These are phyloP conservation scores for Eumaeus atala DNA, from an alignment of 1,140 invertebrate genomes.

Conservation along the genomic window DNA sequence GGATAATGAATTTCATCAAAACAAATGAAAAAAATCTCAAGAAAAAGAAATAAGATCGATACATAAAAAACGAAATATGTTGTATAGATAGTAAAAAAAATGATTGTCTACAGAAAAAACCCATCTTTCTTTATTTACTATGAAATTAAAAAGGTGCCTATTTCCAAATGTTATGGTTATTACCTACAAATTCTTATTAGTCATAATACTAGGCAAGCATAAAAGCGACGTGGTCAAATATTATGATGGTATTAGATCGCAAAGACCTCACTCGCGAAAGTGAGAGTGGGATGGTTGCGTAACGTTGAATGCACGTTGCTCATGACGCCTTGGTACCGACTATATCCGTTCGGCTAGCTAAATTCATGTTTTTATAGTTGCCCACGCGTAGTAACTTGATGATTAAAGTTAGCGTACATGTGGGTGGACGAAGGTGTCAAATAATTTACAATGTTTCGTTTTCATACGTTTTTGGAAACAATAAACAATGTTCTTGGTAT, in stretches of 20 bases:
- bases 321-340: conserved; percentile 44
- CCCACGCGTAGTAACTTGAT: conserved; percentile 9
- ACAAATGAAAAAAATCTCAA: no score
- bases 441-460: conserved; percentile 14
- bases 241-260: conserved; percentile 41
- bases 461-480: conserved; percentile 7
- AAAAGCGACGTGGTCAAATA: conserved; percentile 22
- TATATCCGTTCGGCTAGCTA: conserved; percentile 14
- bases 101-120: no score
- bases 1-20: no score
- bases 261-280: conserved; percentile 53
- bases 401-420: conserved; percentile 11
- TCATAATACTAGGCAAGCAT: conserved; percentile 34
- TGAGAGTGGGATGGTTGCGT: conserved; percentile 60
- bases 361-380: conserved; percentile 5
- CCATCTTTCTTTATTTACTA: no score
- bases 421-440: conserved; percentile 12
- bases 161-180: no score
- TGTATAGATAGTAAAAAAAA: no score
- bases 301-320: conserved; percentile 33
- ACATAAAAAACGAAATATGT: no score
- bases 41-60: no score
- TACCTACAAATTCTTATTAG: neutral
- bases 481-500: conserved; percentile 4
- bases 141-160: no score